phyloP scores from a whole-genome alignment of 1,140 invertebrate genomes.

The Episyrphus balteatus region DNA sequence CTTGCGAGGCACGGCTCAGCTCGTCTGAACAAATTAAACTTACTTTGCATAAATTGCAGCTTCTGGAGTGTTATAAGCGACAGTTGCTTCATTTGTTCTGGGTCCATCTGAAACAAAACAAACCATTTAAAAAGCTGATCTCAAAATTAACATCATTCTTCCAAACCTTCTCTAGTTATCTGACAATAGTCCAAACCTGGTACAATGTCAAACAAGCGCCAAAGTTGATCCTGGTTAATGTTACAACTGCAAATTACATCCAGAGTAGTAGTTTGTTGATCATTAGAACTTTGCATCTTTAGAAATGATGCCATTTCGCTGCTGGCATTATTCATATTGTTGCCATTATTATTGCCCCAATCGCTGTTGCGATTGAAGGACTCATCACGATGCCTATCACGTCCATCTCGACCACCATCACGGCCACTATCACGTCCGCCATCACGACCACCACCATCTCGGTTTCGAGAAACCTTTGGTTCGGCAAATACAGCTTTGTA shows the following conservation, averaged over 20 bases:
- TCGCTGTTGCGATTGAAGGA: conserved; percentile 9
- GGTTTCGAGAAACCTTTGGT: conserved; percentile 23
- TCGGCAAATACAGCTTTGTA: conserved; percentile 88
- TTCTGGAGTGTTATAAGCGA: conserved; percentile 62
- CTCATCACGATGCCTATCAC: not conserved
- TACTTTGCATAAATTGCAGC: conserved; percentile 59
- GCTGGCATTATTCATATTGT: conserved; percentile 6
- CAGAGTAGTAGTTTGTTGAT: conserved; percentile 41
- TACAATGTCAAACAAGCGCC: conserved; percentile 71
- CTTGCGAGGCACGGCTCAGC: too few relatives aligned
- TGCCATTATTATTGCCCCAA: conserved; percentile 16
- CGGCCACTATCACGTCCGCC: too few relatives aligned
- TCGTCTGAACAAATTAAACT: too few relatives aligned
- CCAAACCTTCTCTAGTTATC: conserved; percentile 33
- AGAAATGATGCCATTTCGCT: conserved; percentile 31
- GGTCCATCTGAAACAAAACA: conserved; percentile 20
- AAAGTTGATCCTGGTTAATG: conserved; percentile 69
- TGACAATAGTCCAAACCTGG: conserved; percentile 45
- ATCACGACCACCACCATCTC: too few relatives aligned
- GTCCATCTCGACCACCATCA: too few relatives aligned
- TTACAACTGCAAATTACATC: conserved; percentile 57
- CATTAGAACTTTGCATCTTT: conserved; percentile 29
- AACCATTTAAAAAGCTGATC: not conserved
- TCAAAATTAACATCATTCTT: conserved; percentile 5
- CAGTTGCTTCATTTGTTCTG: conserved; percentile 40